These are phyloP conservation scores for Mastomys coucha DNA, from an alignment of 2,113 vertebrate species.

Conservation along the genomic window DNA sequence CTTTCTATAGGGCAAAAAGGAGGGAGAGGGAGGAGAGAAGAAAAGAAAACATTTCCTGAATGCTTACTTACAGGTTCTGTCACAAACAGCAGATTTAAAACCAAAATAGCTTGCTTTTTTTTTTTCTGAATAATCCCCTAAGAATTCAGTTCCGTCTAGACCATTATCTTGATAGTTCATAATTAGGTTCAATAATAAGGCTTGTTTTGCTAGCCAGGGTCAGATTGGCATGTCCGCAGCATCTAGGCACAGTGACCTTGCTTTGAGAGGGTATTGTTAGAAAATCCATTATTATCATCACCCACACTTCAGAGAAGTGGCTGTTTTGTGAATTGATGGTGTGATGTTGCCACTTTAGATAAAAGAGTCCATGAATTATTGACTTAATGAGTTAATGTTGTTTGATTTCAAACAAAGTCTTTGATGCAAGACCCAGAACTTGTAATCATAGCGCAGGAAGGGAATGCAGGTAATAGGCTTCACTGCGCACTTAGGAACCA, in stretches of 20 bases:
- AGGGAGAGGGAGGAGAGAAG: neutral
- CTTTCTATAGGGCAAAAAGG: neutral
- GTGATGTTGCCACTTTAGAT: slow-evolving; percentile 94
- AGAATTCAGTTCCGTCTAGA: slow-evolving; percentile 88
- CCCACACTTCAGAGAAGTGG: slow-evolving; percentile 91
- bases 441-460: slow-evolving; percentile 81
- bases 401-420: slow-evolving; percentile 91
- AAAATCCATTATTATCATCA: slow-evolving; percentile 94
- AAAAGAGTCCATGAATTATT: slow-evolving; percentile 95
- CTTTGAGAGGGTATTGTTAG: slow-evolving; percentile 90
- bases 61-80: slow-evolving; percentile 44
- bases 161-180: slow-evolving; percentile 92
- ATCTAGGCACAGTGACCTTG: slow-evolving; percentile 90
- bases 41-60: slow-evolving; percentile 17
- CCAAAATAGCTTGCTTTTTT: slow-evolving; percentile 84
- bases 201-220: slow-evolving; percentile 91
- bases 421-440: slow-evolving; percentile 87
- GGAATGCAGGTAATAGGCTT: slow-evolving; percentile 73
- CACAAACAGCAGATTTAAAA: slow-evolving; percentile 83
- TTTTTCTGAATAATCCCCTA: slow-evolving; percentile 89
- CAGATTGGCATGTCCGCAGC: slow-evolving; percentile 85
- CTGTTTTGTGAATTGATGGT: slow-evolving; percentile 92
- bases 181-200: slow-evolving; percentile 91
- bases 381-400: slow-evolving; percentile 94
- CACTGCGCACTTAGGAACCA: slow-evolving; percentile 60